These are phyloP conservation scores for Cristatella mucedo DNA, from an alignment of 2,888 invertebrate genomes.

Conservation along the genomic window DNA sequence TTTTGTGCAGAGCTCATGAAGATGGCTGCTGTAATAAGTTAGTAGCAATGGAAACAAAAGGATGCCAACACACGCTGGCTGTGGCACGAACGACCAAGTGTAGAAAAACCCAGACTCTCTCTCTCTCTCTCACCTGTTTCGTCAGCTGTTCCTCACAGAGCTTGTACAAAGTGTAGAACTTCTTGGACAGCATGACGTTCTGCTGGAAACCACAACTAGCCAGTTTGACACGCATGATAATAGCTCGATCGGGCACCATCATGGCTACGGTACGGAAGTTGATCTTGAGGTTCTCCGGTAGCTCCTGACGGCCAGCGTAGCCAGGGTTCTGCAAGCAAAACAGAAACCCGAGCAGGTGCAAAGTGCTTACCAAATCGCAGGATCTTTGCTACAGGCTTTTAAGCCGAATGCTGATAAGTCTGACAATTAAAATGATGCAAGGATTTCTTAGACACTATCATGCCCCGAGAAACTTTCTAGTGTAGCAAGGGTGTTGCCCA, in stretches of 20 bases:
- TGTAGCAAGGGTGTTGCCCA: too few species aligned
- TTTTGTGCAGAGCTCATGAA: background rate
- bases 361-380: too few species aligned
- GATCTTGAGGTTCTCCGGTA: slow-evolving; percentile 91
- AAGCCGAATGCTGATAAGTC: too few species aligned
- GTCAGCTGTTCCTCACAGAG: slow-evolving; percentile 90
- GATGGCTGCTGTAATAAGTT: background rate
- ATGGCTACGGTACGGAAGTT: slow-evolving; percentile 93
- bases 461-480: too few species aligned
- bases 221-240: slow-evolving; percentile 85
- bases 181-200: slow-evolving; percentile 80
- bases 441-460: too few species aligned
- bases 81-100: too few species aligned
- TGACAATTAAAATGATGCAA: too few species aligned
- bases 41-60: slow-evolving; percentile 7
- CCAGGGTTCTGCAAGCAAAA: slow-evolving; percentile 99
- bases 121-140: slow-evolving; percentile 58
- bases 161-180: slow-evolving; percentile 89
- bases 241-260: slow-evolving; percentile 96
- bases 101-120: too few species aligned
- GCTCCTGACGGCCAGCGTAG: slow-evolving; percentile 83
- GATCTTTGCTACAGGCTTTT: too few species aligned
- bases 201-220: slow-evolving; percentile 90
- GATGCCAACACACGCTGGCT: too few species aligned
- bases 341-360: too few species aligned